Conservation (phyloP, 2,888 invertebrate species). For the Coelopa pilipes region DNA sequence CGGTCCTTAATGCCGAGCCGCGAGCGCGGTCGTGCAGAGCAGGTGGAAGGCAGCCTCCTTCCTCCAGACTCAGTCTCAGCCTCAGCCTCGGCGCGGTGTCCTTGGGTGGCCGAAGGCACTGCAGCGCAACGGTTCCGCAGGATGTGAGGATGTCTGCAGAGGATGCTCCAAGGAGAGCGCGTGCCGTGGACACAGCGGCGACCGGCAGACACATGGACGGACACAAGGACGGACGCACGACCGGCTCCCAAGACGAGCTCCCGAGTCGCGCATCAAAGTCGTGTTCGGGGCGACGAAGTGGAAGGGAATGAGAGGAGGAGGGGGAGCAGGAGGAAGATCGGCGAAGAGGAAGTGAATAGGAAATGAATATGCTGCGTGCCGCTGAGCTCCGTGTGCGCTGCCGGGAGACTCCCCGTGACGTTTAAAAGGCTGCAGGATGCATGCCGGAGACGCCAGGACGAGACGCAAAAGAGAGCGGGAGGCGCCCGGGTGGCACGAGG, state of each 20-base stretch:
- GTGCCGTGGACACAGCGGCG: slow-evolving; percentile 11
- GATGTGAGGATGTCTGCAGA: slow-evolving; percentile 17
- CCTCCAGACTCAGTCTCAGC: background rate
- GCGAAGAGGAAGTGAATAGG: slow-evolving; percentile 31
- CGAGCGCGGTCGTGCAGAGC: slow-evolving; percentile 32
- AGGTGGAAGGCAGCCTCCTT: slow-evolving; percentile 21
- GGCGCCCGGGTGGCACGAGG: background rate
- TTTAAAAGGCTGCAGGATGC: slow-evolving; percentile 30
- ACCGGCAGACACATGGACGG: background rate
- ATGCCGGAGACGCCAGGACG: background rate
- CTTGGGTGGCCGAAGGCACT: slow-evolving; percentile 7
- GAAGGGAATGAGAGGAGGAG: slow-evolving; percentile 1
- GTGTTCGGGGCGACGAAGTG: slow-evolving; percentile 16
- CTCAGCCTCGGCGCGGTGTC: background rate
- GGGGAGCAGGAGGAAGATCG: slow-evolving; percentile 8
- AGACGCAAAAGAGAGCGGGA: background rate
- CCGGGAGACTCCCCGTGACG: slow-evolving; percentile 16
- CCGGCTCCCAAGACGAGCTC: background rate
- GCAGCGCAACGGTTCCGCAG: background rate
- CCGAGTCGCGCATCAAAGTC: slow-evolving; percentile 24
- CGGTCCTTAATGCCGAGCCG: slow-evolving; percentile 17
- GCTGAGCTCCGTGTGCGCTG: background rate
- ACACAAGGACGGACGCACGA: background rate
- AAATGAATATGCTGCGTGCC: slow-evolving; percentile 33
- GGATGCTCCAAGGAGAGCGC: slow-evolving; percentile 17